These are phyloP conservation scores for Xerus rutilus DNA, from an alignment of 2,797 vertebrate species.

Conservation along the genomic window DNA sequence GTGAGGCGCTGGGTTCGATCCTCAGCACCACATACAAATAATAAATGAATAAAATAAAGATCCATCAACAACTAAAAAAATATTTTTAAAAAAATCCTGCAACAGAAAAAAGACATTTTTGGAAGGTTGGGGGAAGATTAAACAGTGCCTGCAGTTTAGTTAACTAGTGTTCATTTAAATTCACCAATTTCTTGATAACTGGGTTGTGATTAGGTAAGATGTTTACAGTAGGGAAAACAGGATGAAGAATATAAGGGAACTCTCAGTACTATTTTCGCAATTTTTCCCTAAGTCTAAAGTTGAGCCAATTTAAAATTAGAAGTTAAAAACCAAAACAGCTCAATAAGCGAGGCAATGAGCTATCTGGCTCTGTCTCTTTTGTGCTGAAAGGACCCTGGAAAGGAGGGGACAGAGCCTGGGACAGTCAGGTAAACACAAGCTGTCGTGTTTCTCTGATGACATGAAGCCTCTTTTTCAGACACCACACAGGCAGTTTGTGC, in stretches of 20 bases:
- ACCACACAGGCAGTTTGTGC: background rate
- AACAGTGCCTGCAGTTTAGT: background rate
- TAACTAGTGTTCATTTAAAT: background rate
- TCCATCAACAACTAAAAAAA: too few species aligned
- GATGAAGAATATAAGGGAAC: background rate
- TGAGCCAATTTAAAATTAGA: slow-evolving; percentile 51
- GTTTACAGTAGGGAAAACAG: background rate
- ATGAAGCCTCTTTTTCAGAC: background rate
- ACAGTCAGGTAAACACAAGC: slow-evolving; percentile 7
- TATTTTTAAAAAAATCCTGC: background rate
- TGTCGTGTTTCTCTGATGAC: background rate
- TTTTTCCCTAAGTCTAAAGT: slow-evolving; percentile 52
- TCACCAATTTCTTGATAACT: background rate
- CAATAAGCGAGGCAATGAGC: background rate
- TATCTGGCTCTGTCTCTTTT: background rate
- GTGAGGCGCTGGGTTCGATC: too few species aligned
- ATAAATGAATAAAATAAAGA: too few species aligned
- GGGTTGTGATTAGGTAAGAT: background rate
- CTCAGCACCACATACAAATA: too few species aligned
- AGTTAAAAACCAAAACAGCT: background rate
- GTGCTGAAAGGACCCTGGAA: background rate
- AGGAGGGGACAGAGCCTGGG: background rate
- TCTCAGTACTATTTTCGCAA: slow-evolving; percentile 22
- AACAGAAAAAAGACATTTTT: background rate
- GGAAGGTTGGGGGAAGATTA: background rate